Conservation (phyloP, 2,113 vertebrate genomes). For the Melanocharis versteri region DNA sequence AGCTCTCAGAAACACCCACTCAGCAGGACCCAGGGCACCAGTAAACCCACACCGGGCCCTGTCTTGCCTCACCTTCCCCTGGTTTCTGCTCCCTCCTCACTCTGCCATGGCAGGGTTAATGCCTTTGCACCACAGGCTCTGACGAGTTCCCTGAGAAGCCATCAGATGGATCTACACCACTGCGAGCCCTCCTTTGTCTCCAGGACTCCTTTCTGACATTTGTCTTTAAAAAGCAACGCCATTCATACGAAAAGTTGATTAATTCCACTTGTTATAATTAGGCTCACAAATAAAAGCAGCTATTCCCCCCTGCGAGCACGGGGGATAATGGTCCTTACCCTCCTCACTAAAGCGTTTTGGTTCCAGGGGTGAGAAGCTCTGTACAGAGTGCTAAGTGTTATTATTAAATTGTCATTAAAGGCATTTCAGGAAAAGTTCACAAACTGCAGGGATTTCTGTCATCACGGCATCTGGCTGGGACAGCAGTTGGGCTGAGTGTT, state of each 20-base stretch:
- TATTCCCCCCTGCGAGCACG: neutral
- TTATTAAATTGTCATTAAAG: slow-evolving; percentile 52
- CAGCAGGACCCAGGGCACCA: neutral
- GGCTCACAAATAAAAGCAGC: slow-evolving; percentile 22
- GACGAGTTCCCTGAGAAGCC: neutral
- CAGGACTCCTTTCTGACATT: neutral
- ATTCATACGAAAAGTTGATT: slow-evolving; percentile 15
- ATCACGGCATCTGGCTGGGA: neutral
- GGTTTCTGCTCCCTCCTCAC: neutral
- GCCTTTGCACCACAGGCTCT: neutral
- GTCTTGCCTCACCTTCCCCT: neutral
- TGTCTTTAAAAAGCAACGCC: slow-evolving; percentile 31
- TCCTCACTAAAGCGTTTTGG: neutral
- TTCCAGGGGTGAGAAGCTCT: slow-evolving; percentile 37
- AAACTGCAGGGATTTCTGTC: slow-evolving; percentile 7
- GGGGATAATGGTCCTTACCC: slow-evolving; percentile 37
- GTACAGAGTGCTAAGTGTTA: neutral
- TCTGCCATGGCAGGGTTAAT: neutral
- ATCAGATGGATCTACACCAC: neutral
- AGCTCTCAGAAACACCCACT: neutral
- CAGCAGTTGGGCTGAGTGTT: fast-evolving
- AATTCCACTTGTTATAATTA: slow-evolving; percentile 48
- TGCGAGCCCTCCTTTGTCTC: neutral
- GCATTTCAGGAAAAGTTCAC: slow-evolving; percentile 39
- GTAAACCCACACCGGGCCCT: fast-evolving